Conservation (phyloP, 1,140 invertebrate genomes). For the Nomia melanderi region DNA sequence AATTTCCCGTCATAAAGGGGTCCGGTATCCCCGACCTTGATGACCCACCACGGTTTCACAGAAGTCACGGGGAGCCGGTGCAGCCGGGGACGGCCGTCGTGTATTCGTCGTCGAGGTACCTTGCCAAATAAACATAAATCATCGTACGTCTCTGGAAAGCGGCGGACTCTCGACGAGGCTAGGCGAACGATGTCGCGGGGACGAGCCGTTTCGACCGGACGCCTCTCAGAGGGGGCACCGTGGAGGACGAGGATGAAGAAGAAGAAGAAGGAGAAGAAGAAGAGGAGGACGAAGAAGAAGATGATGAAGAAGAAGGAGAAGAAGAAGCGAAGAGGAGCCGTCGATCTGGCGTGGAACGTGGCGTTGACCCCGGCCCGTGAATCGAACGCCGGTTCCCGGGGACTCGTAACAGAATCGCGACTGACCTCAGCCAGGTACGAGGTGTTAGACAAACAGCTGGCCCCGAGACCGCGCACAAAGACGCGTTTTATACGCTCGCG, state of each 20-base stretch:
- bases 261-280: neutral
- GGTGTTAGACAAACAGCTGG: slow-evolving; percentile 72
- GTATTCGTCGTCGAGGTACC: neutral
- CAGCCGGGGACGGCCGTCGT: neutral
- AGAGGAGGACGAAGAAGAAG: neutral
- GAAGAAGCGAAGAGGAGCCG: neutral
- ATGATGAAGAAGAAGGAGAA: neutral
- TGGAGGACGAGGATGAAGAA: neutral
- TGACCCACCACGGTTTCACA: neutral
- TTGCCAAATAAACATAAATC: slow-evolving; percentile 29
- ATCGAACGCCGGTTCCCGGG: slow-evolving; percentile 59
- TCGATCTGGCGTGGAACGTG: slow-evolving; percentile 45
- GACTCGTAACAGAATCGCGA: slow-evolving; percentile 69
- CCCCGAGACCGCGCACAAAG: slow-evolving; percentile 62
- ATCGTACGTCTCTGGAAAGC: neutral
- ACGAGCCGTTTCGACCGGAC: slow-evolving; percentile 12
- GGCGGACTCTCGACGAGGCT: neutral
- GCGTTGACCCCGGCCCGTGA: slow-evolving; percentile 55
- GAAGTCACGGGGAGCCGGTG: slow-evolving; percentile 1
- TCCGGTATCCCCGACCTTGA: neutral
- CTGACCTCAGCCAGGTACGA: slow-evolving; percentile 67
- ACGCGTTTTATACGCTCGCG: slow-evolving; percentile 65
- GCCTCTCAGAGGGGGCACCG: slow-evolving; percentile 4
- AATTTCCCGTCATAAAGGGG: slow-evolving; percentile 6
- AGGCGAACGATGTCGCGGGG: slow-evolving; percentile 4